Percentiles rank a stretch among this genome's conserved stretches.
These are phyloP conservation scores for Leptogaster cylindrica DNA, from an alignment of 2,888 invertebrate species.

Conservation along the genomic window DNA sequence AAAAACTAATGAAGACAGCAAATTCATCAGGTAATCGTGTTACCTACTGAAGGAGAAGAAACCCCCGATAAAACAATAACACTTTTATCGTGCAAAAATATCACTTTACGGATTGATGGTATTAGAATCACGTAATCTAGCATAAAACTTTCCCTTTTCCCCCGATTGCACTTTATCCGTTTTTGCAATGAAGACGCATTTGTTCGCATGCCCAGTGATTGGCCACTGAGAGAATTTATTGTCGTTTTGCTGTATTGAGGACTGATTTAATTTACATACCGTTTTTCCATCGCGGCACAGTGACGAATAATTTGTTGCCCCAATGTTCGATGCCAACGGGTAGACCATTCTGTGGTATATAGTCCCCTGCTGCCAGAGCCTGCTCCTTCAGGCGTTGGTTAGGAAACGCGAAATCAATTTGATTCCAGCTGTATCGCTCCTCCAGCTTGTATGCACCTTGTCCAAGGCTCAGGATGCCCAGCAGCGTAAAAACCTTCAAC, in stretches of 20 bases:
- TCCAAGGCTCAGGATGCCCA: conserved; percentile 39
- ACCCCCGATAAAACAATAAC: no score
- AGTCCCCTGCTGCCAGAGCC: conserved; percentile 70
- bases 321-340: conserved; percentile 85
- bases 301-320: conserved; percentile 81
- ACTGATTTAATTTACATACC: no score
- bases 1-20: no score
- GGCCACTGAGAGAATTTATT: conserved; percentile 10
- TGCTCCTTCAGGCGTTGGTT: conserved; percentile 67
- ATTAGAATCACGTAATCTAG: conserved; percentile 4
- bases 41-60: no score
- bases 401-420: conserved; percentile 78
- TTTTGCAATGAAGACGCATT: conserved; percentile 1
- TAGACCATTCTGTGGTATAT: conserved; percentile 77
- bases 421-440: conserved; percentile 77
- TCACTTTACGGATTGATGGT: no score
- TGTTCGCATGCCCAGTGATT: conserved; percentile 4
- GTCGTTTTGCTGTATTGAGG: no score
- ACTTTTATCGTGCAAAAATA: no score
- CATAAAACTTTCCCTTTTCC: neutral
- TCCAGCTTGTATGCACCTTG: conserved; percentile 65
- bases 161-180: neutral
- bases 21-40: no score
- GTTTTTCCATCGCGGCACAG: conserved; percentile 79
- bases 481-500: neutral